These are phyloP conservation scores for Pogonomyrmex barbatus DNA, from an alignment of 1,140 invertebrate genomes.

Conservation along the genomic window DNA sequence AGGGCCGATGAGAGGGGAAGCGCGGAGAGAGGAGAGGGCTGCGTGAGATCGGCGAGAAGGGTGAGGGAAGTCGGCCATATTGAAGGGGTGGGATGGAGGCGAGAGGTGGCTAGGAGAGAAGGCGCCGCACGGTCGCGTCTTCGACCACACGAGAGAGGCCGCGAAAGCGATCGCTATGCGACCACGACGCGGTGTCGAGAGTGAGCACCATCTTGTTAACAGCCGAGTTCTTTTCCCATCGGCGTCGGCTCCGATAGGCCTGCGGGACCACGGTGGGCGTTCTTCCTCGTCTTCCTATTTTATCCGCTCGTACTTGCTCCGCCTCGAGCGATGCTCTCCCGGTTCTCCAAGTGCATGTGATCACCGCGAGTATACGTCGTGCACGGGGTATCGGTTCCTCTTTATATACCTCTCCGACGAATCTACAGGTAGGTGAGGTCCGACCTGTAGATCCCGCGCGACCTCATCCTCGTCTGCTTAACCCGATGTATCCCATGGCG, in stretches of 20 bases:
- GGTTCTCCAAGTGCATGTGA: slow-evolving; percentile 68
- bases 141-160: slow-evolving; percentile 68
- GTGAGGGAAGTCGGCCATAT: slow-evolving; percentile 82
- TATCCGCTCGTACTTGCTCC: slow-evolving; percentile 83
- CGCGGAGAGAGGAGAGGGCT: slow-evolving; percentile 54
- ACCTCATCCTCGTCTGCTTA: slow-evolving; percentile 27
- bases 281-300: slow-evolving; percentile 84
- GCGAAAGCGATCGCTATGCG: slow-evolving; percentile 66
- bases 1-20: slow-evolving; percentile 21
- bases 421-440: slow-evolving; percentile 60
- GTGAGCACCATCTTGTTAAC: slow-evolving; percentile 86
- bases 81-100: slow-evolving; percentile 80
- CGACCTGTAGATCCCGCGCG: slow-evolving; percentile 38
- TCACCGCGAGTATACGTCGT: slow-evolving; percentile 42
- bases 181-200: slow-evolving; percentile 77
- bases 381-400: slow-evolving; percentile 45
- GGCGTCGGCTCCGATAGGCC: slow-evolving; percentile 84
- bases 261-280: slow-evolving; percentile 83
- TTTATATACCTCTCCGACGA: slow-evolving; percentile 45
- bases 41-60: slow-evolving; percentile 66
- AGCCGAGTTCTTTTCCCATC: slow-evolving; percentile 84
- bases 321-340: slow-evolving; percentile 79
- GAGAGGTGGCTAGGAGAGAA: slow-evolving; percentile 59
- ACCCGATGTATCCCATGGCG: background rate
- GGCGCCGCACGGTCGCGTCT: slow-evolving; percentile 80